Percentiles rank a stretch among this genome's conserved stretches.
These are phyloP conservation scores for Oreonectes daqikongensis DNA, from an alignment of 2,797 vertebrate genomes.

Conservation along the genomic window DNA sequence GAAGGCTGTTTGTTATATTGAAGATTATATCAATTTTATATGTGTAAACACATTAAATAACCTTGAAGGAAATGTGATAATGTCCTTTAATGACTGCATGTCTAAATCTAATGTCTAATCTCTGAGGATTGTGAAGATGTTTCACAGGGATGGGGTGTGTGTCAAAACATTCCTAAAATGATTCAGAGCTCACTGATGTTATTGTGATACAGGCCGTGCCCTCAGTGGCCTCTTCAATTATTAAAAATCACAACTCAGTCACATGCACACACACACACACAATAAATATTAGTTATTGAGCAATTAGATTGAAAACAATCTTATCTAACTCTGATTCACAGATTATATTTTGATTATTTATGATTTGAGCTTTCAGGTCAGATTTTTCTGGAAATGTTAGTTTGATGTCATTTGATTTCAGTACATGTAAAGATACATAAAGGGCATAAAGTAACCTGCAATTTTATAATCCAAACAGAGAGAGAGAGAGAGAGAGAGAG, in stretches of 20 bases:
- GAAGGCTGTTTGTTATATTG: neutral
- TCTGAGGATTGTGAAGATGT: neutral
- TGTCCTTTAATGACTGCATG: neutral
- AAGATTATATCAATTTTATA: neutral
- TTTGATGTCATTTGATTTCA: too few relatives aligned
- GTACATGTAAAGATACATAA: too few relatives aligned
- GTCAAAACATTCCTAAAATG: slow-evolving; percentile 14
- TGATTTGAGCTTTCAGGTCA: too few relatives aligned
- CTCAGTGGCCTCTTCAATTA: slow-evolving; percentile 1
- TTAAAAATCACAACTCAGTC: neutral
- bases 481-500: too few relatives aligned
- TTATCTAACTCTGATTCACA: too few relatives aligned
- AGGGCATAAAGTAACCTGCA: too few relatives aligned
- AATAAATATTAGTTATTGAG: too few relatives aligned
- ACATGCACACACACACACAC: too few relatives aligned
- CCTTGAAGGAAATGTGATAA: neutral
- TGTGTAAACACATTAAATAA: slow-evolving; percentile 18
- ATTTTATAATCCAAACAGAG: too few relatives aligned
- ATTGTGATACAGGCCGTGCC: neutral
- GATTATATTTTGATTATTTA: too few relatives aligned
- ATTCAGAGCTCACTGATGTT: slow-evolving; percentile 11
- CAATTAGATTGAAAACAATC: too few relatives aligned
- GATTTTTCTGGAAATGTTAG: too few relatives aligned
- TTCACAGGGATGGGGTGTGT: neutral
- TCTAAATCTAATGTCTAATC: neutral